Base-by-base conservation (phyloP, 2,888 invertebrate genomes). In the Schizaphis graminum region DNA sequence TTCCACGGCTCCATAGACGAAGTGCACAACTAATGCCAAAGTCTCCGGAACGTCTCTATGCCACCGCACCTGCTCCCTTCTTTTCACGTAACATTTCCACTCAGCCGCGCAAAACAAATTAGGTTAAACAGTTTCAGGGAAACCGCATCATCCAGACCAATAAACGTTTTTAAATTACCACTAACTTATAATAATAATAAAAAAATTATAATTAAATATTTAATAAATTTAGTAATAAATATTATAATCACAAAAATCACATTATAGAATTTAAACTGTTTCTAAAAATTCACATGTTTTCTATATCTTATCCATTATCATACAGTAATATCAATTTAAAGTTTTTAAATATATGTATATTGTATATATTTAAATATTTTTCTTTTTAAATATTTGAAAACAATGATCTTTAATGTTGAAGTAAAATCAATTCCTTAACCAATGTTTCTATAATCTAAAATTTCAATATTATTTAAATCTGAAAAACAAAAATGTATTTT, bases 1-100 rank as follows among this genome's bases (percentile, higher is more conserved):
- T 94, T 94, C 94, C 94, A 94, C 94, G 94, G 94, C 94, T 94
- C 94, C 94, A 94, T 94, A 94, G 91, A 94, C 90, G 85, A 94
- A 94, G 86, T 90, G 57, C 93, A 89, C 89, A 86, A 91, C 94
- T 94, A 91, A 91, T 94, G 94, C 94, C 94, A 94, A 94, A 94
- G 94, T 94, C 94, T 94, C 94, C 94, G 94, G 94, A 94, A 94
- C 94, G 91, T 94, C 67, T 91, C 86, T 86, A 28, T 47, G 41
- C 90, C 91, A 94, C 94, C 91, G 86, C 91, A 91, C 94, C 94
- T 91, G 91, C 90, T 85, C 57, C 91, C 90, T 35, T 57, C 86
- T 47, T 57, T 49, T 8, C 67, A 86, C 49, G 53, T 61, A 84
- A n/a, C 47, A 61, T 61, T 89, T 94, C 49, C 41, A 90, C 90